Percentiles rank a stretch among this genome's conserved stretches.
phyloP scores from a whole-genome alignment of 2,113 vertebrate species.

The Takifugu flavidus region DNA sequence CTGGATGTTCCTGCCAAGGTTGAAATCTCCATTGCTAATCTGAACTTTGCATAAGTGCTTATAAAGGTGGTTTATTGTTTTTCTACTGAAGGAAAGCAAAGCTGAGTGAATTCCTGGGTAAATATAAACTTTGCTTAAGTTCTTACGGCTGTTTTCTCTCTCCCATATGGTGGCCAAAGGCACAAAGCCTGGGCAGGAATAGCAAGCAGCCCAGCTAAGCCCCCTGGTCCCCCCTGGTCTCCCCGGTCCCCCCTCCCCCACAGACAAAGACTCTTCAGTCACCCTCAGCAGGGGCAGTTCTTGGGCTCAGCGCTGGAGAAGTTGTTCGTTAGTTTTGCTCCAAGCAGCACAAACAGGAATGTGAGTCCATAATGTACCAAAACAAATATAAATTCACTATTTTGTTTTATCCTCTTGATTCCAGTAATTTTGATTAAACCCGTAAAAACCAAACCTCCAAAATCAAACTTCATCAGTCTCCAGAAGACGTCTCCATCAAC shows the following conservation, averaged over 20 bases:
- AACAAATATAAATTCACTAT: no score
- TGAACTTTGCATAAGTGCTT: slow-evolving; percentile 82
- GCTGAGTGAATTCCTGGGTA: slow-evolving; percentile 74
- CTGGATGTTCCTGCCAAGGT: slow-evolving; percentile 70
- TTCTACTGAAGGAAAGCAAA: slow-evolving; percentile 77
- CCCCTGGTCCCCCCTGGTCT: slow-evolving; percentile 3
- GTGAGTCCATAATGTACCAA: no score
- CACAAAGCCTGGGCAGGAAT: slow-evolving; percentile 66
- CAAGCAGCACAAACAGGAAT: no score
- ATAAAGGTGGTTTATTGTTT: slow-evolving; percentile 78
- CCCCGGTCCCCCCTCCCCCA: slow-evolving; percentile 28
- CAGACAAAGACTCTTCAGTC: slow-evolving; percentile 76
- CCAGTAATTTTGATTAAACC: no score
- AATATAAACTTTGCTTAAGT: slow-evolving; percentile 84
- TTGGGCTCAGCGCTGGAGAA: no score
- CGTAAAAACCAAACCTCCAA: no score
- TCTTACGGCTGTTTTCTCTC: slow-evolving; percentile 73
- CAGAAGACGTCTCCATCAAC: no score
- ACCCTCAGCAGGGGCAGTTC: slow-evolving; percentile 41
- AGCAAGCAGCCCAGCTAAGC: slow-evolving; percentile 74
- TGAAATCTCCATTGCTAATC: slow-evolving; percentile 82
- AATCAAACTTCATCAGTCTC: no score
- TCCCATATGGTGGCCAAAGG: slow-evolving; percentile 63
- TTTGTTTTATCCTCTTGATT: no score
- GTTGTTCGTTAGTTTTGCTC: no score